Conservation (phyloP, 2,113 vertebrate genomes). For the Bufo bufo region DNA sequence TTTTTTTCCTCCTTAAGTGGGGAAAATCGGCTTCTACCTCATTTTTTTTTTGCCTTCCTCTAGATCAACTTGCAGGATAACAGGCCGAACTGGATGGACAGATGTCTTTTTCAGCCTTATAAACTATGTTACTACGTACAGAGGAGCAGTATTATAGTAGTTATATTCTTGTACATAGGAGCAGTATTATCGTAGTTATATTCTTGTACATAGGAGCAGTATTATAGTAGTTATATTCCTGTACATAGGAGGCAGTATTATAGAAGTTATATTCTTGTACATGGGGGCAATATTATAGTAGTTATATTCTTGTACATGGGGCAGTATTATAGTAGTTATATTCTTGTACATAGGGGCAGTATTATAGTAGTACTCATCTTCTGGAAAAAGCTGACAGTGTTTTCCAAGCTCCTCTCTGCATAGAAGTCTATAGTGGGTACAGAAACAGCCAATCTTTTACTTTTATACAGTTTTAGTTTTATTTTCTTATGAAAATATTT, state of each 20-base stretch:
- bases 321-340: slow-evolving; percentile 3
- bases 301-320: slow-evolving; percentile 5
- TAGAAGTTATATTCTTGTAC: neutral
- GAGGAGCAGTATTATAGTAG: neutral
- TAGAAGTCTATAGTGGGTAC: neutral
- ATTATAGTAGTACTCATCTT: neutral
- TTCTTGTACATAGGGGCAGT: slow-evolving; percentile 7
- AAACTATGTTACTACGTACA: neutral
- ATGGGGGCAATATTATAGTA: slow-evolving; percentile 2
- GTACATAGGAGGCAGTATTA: too few relatives aligned
- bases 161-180: slow-evolving; percentile 1
- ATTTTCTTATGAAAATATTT: slow-evolving; percentile 30
- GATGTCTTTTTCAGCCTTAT: too few relatives aligned
- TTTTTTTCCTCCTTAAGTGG: too few relatives aligned
- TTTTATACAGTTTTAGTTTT: neutral
- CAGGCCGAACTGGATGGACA: too few relatives aligned
- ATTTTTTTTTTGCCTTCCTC: too few relatives aligned
- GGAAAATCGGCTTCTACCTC: too few relatives aligned
- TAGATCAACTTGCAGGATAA: too few relatives aligned
- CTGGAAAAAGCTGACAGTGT: neutral
- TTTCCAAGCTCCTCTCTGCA: neutral
- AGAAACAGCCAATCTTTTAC: neutral
- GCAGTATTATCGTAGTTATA: slow-evolving; percentile 1
- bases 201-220: slow-evolving; percentile 1
- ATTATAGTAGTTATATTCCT: slow-evolving; percentile 16